phyloP scores from a whole-genome alignment of 2,888 invertebrate species.

The Fabriciana adippe region DNA sequence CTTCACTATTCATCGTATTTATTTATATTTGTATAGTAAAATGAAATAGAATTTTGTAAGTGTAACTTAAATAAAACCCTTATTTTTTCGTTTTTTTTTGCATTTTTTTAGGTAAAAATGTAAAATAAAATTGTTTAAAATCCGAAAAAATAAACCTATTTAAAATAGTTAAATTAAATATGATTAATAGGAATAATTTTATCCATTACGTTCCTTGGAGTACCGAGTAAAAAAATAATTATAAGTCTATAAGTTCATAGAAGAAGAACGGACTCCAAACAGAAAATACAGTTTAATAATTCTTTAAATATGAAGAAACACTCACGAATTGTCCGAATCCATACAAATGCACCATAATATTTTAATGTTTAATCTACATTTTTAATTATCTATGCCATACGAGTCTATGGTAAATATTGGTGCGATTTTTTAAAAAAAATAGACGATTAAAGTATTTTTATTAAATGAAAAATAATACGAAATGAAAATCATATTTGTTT shows the following conservation, averaged over 20 bases:
- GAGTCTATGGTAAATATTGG: slow-evolving; percentile 27
- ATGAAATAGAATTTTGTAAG: too few relatives aligned
- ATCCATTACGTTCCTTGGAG: too few relatives aligned
- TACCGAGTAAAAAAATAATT: too few relatives aligned
- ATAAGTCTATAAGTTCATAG: too few relatives aligned
- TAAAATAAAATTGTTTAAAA: too few relatives aligned
- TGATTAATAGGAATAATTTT: too few relatives aligned
- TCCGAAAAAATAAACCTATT: too few relatives aligned
- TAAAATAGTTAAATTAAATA: too few relatives aligned
- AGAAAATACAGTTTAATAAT: slow-evolving; percentile 10
- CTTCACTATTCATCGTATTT: slow-evolving; percentile 29
- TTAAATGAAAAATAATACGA: background rate
- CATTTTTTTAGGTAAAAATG: too few relatives aligned
- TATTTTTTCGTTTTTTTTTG: too few relatives aligned
- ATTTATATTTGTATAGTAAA: slow-evolving; percentile 1
- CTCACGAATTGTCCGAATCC: slow-evolving; percentile 10
- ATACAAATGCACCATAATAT: slow-evolving; percentile 31
- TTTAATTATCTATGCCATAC: slow-evolving; percentile 4
- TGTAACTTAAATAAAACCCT: too few relatives aligned
- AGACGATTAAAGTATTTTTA: background rate
- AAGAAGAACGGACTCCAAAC: too few relatives aligned
- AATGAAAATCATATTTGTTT: background rate
- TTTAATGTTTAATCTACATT: slow-evolving; percentile 20
- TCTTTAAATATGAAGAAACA: slow-evolving; percentile 33
- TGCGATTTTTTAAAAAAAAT: slow-evolving; percentile 26